These are phyloP conservation scores for Toxostoma redivivum DNA, from an alignment of 2,113 vertebrate genomes.

Conservation along the genomic window DNA sequence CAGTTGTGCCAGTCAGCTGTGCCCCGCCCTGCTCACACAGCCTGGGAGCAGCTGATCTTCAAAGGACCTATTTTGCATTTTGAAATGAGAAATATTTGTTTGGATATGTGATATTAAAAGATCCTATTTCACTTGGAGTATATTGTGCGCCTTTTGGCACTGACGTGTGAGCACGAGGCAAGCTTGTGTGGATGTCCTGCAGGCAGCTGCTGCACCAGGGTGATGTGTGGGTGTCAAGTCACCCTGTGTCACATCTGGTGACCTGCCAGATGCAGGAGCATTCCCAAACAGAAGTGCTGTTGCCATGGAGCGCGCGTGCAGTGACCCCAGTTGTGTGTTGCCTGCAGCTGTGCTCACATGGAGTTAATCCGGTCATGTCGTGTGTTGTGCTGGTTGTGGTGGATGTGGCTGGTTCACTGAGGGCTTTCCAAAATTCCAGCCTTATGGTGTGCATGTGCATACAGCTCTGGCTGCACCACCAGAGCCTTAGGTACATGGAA, in stretches of 20 bases:
- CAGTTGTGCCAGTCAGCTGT: constrained; percentile 14
- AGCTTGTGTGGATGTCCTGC: not conserved
- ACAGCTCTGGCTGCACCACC: not conserved
- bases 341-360: accelerated
- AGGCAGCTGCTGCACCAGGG: accelerated
- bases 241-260: accelerated
- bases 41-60: constrained; percentile 1
- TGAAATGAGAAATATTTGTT: constrained; percentile 49
- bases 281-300: not conserved
- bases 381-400: accelerated
- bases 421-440: not conserved
- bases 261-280: accelerated
- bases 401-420: accelerated
- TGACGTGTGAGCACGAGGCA: not conserved
- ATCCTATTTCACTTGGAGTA: constrained; percentile 19
- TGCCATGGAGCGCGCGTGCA: accelerated
- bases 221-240: accelerated
- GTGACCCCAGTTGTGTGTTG: not conserved
- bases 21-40: not conserved
- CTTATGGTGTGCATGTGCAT: accelerated
- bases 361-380: accelerated
- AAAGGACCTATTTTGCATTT: constrained; percentile 40
- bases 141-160: constrained; percentile 10
- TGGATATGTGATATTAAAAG: constrained; percentile 51
- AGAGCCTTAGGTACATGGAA: accelerated